Percentiles rank a stretch among this genome's conserved stretches.
Conservation (phyloP, 1,140 invertebrate genomes). For the Heliconius hewitsoni region DNA sequence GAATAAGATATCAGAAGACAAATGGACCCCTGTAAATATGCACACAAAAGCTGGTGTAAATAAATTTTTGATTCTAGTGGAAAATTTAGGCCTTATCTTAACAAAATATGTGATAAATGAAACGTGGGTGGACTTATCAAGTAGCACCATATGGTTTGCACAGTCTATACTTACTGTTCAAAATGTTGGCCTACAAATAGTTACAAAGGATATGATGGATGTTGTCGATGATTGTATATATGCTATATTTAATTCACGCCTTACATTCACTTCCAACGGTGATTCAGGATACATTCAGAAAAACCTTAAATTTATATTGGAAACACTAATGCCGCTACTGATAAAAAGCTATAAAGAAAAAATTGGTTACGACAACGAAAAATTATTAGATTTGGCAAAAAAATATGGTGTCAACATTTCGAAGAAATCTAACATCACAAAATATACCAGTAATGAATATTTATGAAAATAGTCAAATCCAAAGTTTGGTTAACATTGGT, state of each 20-base stretch:
- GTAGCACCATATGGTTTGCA: conserved; percentile 80
- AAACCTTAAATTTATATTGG: conserved; percentile 78
- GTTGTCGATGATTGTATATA: conserved; percentile 75
- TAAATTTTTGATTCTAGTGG: conserved; percentile 77
- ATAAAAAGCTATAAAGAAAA: conserved; percentile 75
- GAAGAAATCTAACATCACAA: conserved; percentile 79
- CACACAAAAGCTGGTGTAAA: conserved; percentile 78
- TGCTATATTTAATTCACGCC: conserved; percentile 75
- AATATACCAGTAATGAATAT: conserved; percentile 81
- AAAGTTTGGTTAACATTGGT: conserved; percentile 43
- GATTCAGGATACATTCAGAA: conserved; percentile 78
- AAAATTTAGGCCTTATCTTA: conserved; percentile 78
- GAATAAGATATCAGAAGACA: conserved; percentile 75
- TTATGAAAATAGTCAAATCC: conserved; percentile 72
- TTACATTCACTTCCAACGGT: conserved; percentile 67
- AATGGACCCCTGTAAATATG: conserved; percentile 80
- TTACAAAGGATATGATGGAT: conserved; percentile 80
- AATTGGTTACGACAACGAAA: conserved; percentile 79
- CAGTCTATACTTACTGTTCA: conserved; percentile 77
- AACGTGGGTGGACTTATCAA: conserved; percentile 79
- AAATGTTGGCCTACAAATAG: conserved; percentile 75
- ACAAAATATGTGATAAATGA: conserved; percentile 81
- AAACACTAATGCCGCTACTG: conserved; percentile 76
- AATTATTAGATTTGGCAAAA: conserved; percentile 71
- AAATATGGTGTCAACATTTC: conserved; percentile 73